Base-by-base conservation (phyloP, 2,113 vertebrate species). In the Noctilio leporinus region DNA sequence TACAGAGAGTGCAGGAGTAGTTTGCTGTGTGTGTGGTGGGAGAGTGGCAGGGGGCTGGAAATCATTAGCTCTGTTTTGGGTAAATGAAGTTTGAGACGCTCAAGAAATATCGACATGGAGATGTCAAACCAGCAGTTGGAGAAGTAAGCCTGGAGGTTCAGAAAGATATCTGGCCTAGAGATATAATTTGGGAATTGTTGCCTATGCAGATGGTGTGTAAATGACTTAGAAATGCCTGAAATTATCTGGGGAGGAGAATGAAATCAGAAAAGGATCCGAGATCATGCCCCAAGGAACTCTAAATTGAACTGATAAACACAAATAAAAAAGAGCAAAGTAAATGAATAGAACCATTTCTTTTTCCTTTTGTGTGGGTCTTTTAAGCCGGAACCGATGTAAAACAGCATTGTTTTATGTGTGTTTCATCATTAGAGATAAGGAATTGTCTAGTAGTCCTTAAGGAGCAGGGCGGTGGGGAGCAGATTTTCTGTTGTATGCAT, bases 241-340 rank as follows among this genome's bases (percentile, higher is more conserved):
- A 91, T 81, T 86, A 67, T 62, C 24, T 8, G 28, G 33, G n/a
- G 59, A 85, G 33, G 62, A 78, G 49, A 78, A 93, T 30, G 28
- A 91, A 92, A 75, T 28, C 38, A 73, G 4, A 69, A 91, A 72
- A 84, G 6, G 10, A 35, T 86, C 64, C 6, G 53, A 22, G 75
- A 86, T 92, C 6, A 57, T 67, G 35, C 35, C 17, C n/a, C 3
- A 3, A 80, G 55, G 83, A 83, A 84, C 20, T 64, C 11, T 30
- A 67, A 72, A 65, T 76, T 10, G 80, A 83, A 81, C 62, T 89
- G 40, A 94, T 49, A 83, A 86, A 92, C 86, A 67, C 24, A 94
- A 88, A 65, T 65, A 26, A 90, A 83, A 73, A 86, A 65, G 9
- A 86, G 24, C 57, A 45, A 91, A 84, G 26, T 69, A 80, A 93